Evolutionary conservation across 2,888 invertebrate genomes (phyloP).

Genomic region (Zonitis immaculata): DNA sequence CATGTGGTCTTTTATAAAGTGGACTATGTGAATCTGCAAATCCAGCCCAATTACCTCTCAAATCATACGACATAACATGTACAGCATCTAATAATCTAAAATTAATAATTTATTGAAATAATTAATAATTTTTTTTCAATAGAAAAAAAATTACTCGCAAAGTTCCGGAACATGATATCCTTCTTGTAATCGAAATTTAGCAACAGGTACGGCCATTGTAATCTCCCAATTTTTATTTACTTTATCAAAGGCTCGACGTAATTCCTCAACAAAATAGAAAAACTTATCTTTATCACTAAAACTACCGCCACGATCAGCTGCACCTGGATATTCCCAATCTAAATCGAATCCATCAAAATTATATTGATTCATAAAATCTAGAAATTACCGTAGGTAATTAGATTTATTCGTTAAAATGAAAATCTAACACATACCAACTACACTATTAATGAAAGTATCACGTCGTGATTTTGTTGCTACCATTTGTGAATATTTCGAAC

Average conservation of each 20-base stretch:
- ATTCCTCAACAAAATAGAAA: constrained; percentile 75
- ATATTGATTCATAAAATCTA: constrained; percentile 71
- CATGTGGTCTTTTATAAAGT: constrained; percentile 77
- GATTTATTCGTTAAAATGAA: neutral
- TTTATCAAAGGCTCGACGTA: constrained; percentile 71
- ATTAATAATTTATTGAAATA: constrained; percentile 17
- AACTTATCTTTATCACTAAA: constrained; percentile 81
- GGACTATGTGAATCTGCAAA: constrained; percentile 88
- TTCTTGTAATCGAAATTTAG: constrained; percentile 80
- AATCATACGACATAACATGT: constrained; percentile 82
- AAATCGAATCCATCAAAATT: constrained; percentile 81
- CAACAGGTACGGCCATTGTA: constrained; percentile 85
- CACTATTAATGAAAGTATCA: constrained; percentile 67
- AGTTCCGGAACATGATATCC: constrained; percentile 88
- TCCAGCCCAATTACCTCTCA: constrained; percentile 86
- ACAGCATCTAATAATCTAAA: constrained; percentile 70
- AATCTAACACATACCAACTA: constrained; percentile 55
- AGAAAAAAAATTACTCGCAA: constrained; percentile 64
- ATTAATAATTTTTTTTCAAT: neutral
- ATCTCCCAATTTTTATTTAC: constrained; percentile 77
- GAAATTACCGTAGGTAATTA: neutral
- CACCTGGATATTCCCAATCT: constrained; percentile 90
- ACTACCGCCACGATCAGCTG: constrained; percentile 78
- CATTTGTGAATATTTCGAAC: constrained; percentile 80
- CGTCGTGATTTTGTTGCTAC: constrained; percentile 66